Base-by-base conservation (phyloP, 2,113 vertebrate species). In the Microtus montanus region DNA sequence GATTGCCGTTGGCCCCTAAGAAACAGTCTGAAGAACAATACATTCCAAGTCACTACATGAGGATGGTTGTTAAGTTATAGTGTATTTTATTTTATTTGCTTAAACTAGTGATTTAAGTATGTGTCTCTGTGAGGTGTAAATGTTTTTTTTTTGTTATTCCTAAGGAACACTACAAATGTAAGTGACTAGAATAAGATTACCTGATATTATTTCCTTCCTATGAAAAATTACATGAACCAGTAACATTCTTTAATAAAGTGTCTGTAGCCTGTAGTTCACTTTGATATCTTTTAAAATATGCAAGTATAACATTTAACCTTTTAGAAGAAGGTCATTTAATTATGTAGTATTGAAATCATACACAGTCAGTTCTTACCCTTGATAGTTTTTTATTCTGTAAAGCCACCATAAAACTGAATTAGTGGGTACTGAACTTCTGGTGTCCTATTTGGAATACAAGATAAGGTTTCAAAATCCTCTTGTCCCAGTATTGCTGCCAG, bases 51-150 rank as follows among this genome's bases (percentile, higher is more conserved):
- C 64, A 79, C 89, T 90, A 28, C 19, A 22, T 87, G 24, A 70
- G 26, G 77, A 52, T 83, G 19, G 38, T 83, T 94, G 8, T 79
- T 20, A 97, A 77, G 20, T 84, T 68, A 1, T 73, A 84, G 68
- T 88, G 17, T 82, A 70, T 96, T 97, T 91, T 71, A 58, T 35
- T 89, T 97, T 95, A 90, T 97, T 94, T 92, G 47, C 22, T 73
- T 95, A 95, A 93, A 90, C 35, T 89, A 79, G 90, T 68, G 93
- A 89, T 33, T 79, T 92, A 54, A 6, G 6, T 19, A 19, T 78
- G 1, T 80, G 64, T 96, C 24, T 87, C 93, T 90, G 54, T 89
- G 26, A 95, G 77, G 3, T 47, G 7, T 73, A 73, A n/a, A 68
- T 83, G 78, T 74, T 15, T 95, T 41, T 41, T 41, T 54, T 93